phyloP scores from a whole-genome alignment of 2,888 invertebrate genomes.

The Cephus runcator region DNA sequence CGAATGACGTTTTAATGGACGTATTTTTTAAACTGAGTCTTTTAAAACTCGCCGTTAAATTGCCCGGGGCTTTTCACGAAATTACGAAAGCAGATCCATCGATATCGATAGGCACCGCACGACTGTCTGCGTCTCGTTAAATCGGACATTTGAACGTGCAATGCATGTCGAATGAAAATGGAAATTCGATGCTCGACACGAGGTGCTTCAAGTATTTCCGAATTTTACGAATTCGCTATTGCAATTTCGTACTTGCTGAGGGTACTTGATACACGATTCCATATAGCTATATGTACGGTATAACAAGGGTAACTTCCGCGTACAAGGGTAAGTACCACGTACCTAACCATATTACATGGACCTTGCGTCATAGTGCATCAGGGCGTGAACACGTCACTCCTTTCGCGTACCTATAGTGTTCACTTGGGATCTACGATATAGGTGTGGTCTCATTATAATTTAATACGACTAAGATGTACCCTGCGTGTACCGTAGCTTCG shows the following conservation, averaged over 20 bases:
- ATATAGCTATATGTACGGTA: not conserved
- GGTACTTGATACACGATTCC: not conserved
- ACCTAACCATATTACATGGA: constrained; percentile 1
- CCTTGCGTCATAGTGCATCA: not conserved
- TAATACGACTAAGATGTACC: not conserved
- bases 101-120: not conserved
- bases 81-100: not conserved
- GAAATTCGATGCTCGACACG: not conserved
- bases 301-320: not conserved
- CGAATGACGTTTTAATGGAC: not conserved
- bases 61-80: not conserved
- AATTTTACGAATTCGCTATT: not conserved
- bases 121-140: not conserved
- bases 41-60: not conserved
- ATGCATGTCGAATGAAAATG: not conserved
- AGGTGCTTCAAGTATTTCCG: not conserved
- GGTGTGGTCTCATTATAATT: not conserved
- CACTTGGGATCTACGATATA: not conserved
- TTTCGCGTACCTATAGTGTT: not conserved
- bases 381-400: not conserved
- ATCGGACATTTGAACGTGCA: not conserved
- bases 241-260: not conserved
- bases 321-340: not conserved
- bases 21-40: not conserved
- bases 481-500: not conserved